These are phyloP conservation scores for Blera fallax DNA, from an alignment of 2,888 invertebrate species.

Conservation along the genomic window DNA sequence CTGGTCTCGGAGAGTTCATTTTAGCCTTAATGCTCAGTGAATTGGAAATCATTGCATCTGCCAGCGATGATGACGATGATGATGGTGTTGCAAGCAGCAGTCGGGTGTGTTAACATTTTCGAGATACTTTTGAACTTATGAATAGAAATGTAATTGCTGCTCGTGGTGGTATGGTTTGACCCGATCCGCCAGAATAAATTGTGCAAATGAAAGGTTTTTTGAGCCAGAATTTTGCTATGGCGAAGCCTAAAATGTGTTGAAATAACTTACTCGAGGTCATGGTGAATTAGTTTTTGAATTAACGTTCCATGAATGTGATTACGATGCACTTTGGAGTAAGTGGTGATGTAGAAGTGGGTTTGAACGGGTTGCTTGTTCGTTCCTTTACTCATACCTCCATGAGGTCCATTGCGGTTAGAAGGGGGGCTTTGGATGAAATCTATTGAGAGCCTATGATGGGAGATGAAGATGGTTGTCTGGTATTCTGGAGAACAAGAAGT, in stretches of 20 bases:
- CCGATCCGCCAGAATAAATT: background rate
- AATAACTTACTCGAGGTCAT: background rate
- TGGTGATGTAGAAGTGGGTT: background rate
- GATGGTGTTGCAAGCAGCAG: background rate
- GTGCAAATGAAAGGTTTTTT: background rate
- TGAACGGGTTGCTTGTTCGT: background rate
- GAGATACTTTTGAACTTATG: background rate
- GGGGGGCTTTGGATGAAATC: no score
- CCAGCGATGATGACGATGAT: background rate
- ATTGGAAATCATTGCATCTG: constrained; percentile 43
- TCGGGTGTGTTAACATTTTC: constrained; percentile 2
- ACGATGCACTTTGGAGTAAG: background rate
- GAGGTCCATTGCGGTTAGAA: no score
- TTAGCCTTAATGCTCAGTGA: constrained; percentile 4
- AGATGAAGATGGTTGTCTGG: no score
- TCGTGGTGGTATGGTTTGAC: background rate
- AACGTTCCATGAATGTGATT: background rate
- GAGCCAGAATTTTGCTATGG: background rate
- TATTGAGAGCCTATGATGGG: no score
- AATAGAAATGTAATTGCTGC: constrained; percentile 18
- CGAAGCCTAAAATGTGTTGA: background rate
- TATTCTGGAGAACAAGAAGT: no score
- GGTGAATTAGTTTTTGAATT: background rate
- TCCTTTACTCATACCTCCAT: no score
- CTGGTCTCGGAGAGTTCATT: constrained; percentile 11